These are phyloP conservation scores for Tetramorium simillimum DNA, from an alignment of 1,140 invertebrate species.

Conservation along the genomic window DNA sequence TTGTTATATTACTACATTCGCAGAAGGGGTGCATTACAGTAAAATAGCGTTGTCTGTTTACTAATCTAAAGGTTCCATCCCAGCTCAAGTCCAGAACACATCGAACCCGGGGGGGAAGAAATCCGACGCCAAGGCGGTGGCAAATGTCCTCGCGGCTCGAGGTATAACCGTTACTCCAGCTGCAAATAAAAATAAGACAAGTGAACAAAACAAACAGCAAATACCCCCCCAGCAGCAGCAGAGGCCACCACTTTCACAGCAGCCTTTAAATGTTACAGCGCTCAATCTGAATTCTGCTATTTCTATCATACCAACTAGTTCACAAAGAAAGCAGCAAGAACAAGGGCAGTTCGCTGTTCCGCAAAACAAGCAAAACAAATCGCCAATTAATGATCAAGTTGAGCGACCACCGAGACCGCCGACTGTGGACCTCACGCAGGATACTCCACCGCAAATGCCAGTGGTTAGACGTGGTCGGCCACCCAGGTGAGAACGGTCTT, in stretches of 20 bases:
- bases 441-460: slow-evolving; percentile 78
- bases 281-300: slow-evolving; percentile 91
- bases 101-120: slow-evolving; percentile 82
- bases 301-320: slow-evolving; percentile 88
- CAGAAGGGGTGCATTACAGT: slow-evolving; percentile 70
- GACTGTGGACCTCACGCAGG: slow-evolving; percentile 87
- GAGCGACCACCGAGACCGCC: slow-evolving; percentile 86
- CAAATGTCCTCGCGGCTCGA: slow-evolving; percentile 90
- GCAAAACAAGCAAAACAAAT: slow-evolving; percentile 81
- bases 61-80: slow-evolving; percentile 83
- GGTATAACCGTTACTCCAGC: slow-evolving; percentile 91
- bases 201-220: slow-evolving; percentile 77
- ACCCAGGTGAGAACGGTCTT: slow-evolving; percentile 72
- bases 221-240: slow-evolving; percentile 72
- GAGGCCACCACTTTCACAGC: slow-evolving; percentile 69
- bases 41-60: slow-evolving; percentile 74
- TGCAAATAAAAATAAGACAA: slow-evolving; percentile 83
- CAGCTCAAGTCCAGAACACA: slow-evolving; percentile 81
- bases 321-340: slow-evolving; percentile 82
- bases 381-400: slow-evolving; percentile 77
- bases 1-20: slow-evolving; percentile 41
- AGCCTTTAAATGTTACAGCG: slow-evolving; percentile 81
- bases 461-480: slow-evolving; percentile 81
- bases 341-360: slow-evolving; percentile 84
- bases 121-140: slow-evolving; percentile 90